phyloP scores from a whole-genome alignment of 2,888 invertebrate genomes.

The Epistrophe eligans region DNA sequence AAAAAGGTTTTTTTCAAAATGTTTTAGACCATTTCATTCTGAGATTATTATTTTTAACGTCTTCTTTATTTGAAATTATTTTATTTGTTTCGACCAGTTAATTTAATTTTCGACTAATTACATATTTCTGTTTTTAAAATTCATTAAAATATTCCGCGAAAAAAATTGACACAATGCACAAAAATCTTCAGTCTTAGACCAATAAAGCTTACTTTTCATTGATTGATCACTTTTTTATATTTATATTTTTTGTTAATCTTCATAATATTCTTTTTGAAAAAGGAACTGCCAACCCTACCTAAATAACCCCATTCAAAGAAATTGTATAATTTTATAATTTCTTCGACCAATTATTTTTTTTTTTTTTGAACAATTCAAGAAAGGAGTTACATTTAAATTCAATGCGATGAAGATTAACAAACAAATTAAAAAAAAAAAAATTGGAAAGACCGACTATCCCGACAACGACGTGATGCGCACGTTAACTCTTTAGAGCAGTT shows the following conservation, averaged over 20 bases:
- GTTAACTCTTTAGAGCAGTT: slow-evolving; percentile 74
- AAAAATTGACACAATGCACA: not conserved
- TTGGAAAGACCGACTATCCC: slow-evolving; percentile 33
- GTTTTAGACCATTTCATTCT: not conserved
- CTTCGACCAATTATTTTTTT: slow-evolving; percentile 9
- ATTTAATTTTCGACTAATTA: not conserved
- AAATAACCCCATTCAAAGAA: not conserved
- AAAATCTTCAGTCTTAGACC: not conserved
- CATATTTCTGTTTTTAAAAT: not conserved
- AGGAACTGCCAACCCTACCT: not conserved
- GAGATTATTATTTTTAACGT: not conserved
- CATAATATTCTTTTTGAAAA: not conserved
- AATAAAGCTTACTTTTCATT: slow-evolving; percentile 9
- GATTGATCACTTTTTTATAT: not conserved
- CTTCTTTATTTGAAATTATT: not conserved
- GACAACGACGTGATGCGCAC: slow-evolving; percentile 67
- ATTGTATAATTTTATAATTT: not conserved
- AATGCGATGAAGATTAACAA: not conserved
- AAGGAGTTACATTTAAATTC: not conserved
- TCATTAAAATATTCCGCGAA: not conserved
- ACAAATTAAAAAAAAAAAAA: not conserved
- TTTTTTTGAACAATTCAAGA: not conserved
- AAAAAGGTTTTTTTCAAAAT: not conserved
- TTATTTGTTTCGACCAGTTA: not conserved
- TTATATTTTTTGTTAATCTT: not conserved